Base-by-base conservation (phyloP, 2,888 invertebrate species). In the Harpagoxenus sublaevis region DNA sequence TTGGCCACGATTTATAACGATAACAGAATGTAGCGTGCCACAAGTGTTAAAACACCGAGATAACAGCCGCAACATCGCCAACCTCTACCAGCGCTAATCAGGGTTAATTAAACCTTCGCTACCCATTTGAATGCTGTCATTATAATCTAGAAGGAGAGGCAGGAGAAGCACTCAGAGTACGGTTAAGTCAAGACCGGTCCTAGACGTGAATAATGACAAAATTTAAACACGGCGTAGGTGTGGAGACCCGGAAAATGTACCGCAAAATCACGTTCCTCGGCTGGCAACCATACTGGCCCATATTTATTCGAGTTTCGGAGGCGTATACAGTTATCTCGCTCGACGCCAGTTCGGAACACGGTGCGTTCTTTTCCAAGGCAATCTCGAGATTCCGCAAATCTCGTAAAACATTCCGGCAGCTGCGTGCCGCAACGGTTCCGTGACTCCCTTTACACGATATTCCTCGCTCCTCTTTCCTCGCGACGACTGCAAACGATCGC, bases 321-420 rank as follows among this genome's bases (percentile, higher is more conserved):
- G 51, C 66, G 55, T 74, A 31, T 87, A 88, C 88, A 86, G 88
- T 88, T 88, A 88, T 77, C 75, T 68, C 83, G 31, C 65, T 39
- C 71, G 31, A 78, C 68, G 78, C 55, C 4, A 51, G 84, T 35
- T 63, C 53, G n/a, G 23, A 51, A 77, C 78, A 73, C 62, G 63
- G 31, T n/a, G 51, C 75, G 75, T 83, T 81, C 79, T 74, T 68
- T 75, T 23, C 23, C 51, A 0, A 10, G 45, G 35, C 53, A 71
- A 81, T 71, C 53, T 23, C 55, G 65, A 75, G 83, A 88, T 86
- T 84, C 84, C 57, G 51, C 18, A 65, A 62, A 75, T 79, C 86
- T 88, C 88, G 79, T 88, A 84, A 88, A 88, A 83, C 66, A 60
- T 28, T n/a, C 70, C 68, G 55, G 73, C 74, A 65, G 66, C 74